Conservation (phyloP, 2,797 vertebrate species). For the Heliangelus exortis region DNA sequence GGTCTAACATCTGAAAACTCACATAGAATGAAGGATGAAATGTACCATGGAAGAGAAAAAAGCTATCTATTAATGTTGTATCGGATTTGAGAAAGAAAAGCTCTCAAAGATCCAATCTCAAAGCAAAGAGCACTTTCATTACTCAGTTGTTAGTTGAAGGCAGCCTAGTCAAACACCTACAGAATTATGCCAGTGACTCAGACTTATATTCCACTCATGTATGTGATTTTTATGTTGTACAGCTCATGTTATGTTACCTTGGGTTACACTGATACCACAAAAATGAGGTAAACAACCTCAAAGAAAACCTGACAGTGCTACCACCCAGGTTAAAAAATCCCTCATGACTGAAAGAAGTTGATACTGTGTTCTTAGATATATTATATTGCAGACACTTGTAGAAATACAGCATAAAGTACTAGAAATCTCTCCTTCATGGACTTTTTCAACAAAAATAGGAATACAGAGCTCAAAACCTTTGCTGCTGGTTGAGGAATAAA, state of each 20-base stretch:
- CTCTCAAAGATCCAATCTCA: neutral
- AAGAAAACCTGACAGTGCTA: neutral
- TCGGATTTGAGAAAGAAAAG: slow-evolving; percentile 1
- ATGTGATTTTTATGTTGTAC: neutral
- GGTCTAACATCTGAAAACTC: neutral
- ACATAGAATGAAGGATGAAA: neutral
- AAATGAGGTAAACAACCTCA: neutral
- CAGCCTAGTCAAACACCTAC: neutral
- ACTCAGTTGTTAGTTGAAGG: neutral
- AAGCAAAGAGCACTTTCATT: slow-evolving; percentile 12
- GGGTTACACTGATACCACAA: neutral
- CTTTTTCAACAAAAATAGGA: neutral
- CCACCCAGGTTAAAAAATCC: neutral
- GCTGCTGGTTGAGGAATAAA: neutral
- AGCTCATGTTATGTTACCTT: neutral
- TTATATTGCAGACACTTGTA: neutral
- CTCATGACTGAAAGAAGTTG: neutral
- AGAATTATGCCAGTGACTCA: neutral
- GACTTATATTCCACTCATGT: neutral
- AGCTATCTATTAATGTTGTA: neutral
- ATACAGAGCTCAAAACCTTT: neutral
- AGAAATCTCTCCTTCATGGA: neutral
- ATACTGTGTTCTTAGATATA: neutral
- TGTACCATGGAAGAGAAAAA: neutral
- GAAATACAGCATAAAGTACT: neutral